Evolutionary conservation across 2,888 invertebrate genomes (phyloP), one percentile per base, ranked within the genome.

Genomic region (Eilema griseolum): DNA sequence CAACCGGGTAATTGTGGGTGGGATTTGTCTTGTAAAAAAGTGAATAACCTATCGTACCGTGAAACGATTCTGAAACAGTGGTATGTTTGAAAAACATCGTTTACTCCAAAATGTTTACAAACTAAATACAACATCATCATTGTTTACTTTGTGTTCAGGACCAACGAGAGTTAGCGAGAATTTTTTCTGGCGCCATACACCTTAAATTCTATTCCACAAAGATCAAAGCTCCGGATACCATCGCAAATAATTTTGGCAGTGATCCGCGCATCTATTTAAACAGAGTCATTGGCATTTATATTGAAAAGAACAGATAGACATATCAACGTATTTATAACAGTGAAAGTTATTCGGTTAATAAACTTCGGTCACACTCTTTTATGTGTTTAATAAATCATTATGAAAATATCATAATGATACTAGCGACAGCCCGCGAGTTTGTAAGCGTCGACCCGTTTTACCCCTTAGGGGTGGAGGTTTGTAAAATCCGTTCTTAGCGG

Each of bases 261-360:
- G n/a, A n/a, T n/a, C 41, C 61, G 60, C 71, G 64, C 46, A 23
- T 76, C 83, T 88, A 89, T 89, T 89, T 87, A 85, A 86, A 87
- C 67, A 77, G 80, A 89, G 89, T 89, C 90, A 89, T 89, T 92
- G 91, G 89, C 91, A 90, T 91, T 89, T 90, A 77, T 77, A 83
- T 80, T 62, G 82, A 76, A 88, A 86, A 88, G 86, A 88, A 86
- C 87, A 84, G 85, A 79, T 73, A 73, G 81, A 71, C 70, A 77
- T 80, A 74, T 78, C 70, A 7, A 71, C 70, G 73, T 89, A 89
- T 89, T 85, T 86, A 80, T 87, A 88, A 80, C 67, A 52, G 69
- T 69, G 72, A 83, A 82, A 84, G 80, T 80, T 79, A 79, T 77
- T 77, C 7, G 65, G 69, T 28, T 67, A 67, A 11, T 66, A 63